These are phyloP conservation scores for Ivindomyrus marchei DNA, from an alignment of 2,113 vertebrate species.

Conservation along the genomic window DNA sequence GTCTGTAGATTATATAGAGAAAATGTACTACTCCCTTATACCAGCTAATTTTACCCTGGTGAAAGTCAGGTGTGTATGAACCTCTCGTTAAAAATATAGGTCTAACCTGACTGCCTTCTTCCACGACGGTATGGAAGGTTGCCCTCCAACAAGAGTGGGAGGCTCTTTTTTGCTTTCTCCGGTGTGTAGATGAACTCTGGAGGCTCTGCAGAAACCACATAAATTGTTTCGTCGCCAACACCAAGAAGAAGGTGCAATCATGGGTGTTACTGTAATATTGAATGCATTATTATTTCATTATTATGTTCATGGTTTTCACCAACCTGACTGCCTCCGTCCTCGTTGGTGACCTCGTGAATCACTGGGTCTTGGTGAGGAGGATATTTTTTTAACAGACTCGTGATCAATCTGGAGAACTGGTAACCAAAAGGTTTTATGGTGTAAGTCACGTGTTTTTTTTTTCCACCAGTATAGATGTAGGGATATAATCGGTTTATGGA, in stretches of 20 bases:
- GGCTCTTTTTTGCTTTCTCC: conserved; percentile 59
- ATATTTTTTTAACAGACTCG: conserved; percentile 54
- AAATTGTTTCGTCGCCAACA: not conserved
- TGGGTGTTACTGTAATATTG: not conserved
- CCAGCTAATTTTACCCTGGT: not conserved
- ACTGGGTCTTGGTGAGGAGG: conserved; percentile 56
- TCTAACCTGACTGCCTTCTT: conserved; percentile 72
- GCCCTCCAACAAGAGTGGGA: conserved; percentile 58
- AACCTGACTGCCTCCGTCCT: conserved; percentile 75
- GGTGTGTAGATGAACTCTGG: conserved; percentile 64
- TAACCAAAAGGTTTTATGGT: conserved; percentile 17
- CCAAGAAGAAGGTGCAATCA: not conserved
- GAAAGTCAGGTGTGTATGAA: not conserved
- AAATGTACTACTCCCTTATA: not conserved
- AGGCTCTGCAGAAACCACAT: conserved; percentile 53
- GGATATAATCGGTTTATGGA: not conserved
- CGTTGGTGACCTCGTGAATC: conserved; percentile 60
- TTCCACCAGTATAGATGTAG: not conserved
- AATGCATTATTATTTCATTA: not conserved
- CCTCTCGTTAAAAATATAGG: not conserved
- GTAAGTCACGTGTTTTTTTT: conserved; percentile 25
- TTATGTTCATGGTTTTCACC: conserved; percentile 17
- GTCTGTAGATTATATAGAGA: not conserved
- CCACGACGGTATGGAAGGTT: conserved; percentile 52
- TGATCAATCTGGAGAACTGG: conserved; percentile 63